phyloP scores from a whole-genome alignment of 1,140 invertebrate species.

The Mactra quadrangularis region DNA sequence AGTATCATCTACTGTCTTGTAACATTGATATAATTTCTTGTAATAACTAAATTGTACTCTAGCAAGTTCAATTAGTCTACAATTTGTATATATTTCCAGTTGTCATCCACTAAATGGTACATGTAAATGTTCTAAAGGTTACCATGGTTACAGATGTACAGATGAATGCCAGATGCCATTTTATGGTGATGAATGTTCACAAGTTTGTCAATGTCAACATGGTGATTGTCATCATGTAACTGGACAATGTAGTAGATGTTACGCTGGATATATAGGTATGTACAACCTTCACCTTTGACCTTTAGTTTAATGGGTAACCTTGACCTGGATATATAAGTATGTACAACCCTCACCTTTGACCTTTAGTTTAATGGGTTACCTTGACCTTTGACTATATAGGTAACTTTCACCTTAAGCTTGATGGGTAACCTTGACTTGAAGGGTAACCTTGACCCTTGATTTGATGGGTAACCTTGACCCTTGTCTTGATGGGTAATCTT shows the following conservation, averaged over 20 bases:
- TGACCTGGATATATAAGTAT: not conserved
- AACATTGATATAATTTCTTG: too few species aligned
- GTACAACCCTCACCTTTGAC: too few species aligned
- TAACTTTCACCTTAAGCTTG: too few species aligned
- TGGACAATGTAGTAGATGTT: slow-evolving; percentile 36
- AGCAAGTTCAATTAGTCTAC: not conserved
- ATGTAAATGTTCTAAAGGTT: slow-evolving; percentile 29
- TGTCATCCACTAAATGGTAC: slow-evolving; percentile 25
- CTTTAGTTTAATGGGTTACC: too few species aligned
- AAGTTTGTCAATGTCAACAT: slow-evolving; percentile 24
- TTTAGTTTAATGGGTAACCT: not conserved
- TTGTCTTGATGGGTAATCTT: too few species aligned
- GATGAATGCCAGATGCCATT: slow-evolving; percentile 27
- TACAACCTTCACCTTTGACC: not conserved
- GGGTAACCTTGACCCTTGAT: too few species aligned
- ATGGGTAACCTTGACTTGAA: too few species aligned
- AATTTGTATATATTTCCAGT: not conserved
- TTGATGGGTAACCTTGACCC: too few species aligned
- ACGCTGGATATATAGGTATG: slow-evolving; percentile 25
- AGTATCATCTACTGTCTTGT: too few species aligned
- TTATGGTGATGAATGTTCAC: slow-evolving; percentile 30
- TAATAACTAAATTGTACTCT: not conserved
- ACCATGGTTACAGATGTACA: slow-evolving; percentile 7
- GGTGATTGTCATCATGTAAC: slow-evolving; percentile 50
- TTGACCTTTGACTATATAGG: too few species aligned